Evolutionary conservation across 1,140 invertebrate genomes (phyloP).

Genomic region (Scaptomyza hsui): DNA sequence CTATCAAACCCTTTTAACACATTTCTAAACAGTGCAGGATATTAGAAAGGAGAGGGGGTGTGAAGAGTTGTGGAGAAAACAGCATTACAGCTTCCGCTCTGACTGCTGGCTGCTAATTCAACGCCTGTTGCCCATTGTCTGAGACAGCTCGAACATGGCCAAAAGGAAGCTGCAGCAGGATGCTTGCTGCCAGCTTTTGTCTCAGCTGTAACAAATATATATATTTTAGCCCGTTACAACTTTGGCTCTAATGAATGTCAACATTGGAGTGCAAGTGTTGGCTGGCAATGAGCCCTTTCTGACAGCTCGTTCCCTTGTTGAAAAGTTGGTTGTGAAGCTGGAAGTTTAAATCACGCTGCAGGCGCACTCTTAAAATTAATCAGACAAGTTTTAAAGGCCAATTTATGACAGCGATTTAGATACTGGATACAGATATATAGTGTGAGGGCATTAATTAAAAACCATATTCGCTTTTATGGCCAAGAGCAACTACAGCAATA

Average conservation of each 20-base stretch:
- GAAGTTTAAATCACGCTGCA: constrained; percentile 31
- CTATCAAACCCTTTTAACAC: not conserved
- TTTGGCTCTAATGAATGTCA: constrained; percentile 70
- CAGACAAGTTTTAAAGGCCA: constrained; percentile 60
- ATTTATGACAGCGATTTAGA: constrained; percentile 38
- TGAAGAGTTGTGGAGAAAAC: constrained; percentile 21
- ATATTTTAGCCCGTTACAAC: constrained; percentile 9
- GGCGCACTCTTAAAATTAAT: constrained; percentile 42
- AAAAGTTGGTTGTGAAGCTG: constrained; percentile 5
- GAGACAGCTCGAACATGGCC: not conserved
- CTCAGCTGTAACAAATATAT: constrained; percentile 27
- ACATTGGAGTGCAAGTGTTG: constrained; percentile 52
- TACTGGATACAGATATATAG: constrained; percentile 3
- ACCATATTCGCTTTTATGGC: constrained; percentile 14
- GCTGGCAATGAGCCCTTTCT: not conserved
- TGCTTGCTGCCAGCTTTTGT: constrained; percentile 67
- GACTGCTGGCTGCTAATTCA: constrained; percentile 64
- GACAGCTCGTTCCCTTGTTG: constrained; percentile 1
- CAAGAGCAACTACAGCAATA: not conserved
- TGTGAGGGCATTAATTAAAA: constrained; percentile 37
- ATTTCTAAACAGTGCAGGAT: not conserved
- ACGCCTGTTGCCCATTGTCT: constrained; percentile 73
- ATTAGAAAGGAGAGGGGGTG: not conserved
- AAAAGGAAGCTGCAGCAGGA: constrained; percentile 55
- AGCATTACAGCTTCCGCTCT: constrained; percentile 43